Conservation (phyloP, 2,113 vertebrate species). For the Henicopernis longicauda region DNA sequence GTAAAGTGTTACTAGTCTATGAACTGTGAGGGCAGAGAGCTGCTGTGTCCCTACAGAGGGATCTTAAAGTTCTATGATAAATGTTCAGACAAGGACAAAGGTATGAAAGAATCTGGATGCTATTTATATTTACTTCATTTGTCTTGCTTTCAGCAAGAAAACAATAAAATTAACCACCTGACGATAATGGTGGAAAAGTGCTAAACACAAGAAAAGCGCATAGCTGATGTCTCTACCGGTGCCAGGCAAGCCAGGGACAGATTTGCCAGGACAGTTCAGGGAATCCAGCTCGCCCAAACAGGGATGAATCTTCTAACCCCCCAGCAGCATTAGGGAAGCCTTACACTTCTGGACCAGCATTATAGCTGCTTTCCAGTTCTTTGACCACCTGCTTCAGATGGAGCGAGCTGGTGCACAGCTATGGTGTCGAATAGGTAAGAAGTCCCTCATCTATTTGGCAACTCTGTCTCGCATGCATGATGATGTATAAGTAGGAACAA, state of each 20-base stretch:
- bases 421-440: background rate
- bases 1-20: background rate
- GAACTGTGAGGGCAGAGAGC: background rate
- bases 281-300: background rate
- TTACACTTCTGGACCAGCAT: background rate
- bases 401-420: background rate
- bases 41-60: background rate
- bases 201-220: background rate
- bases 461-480: background rate
- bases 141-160: background rate
- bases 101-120: background rate
- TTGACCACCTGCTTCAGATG: background rate
- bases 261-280: background rate
- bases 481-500: background rate
- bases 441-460: background rate
- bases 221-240: background rate
- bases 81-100: background rate
- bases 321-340: background rate
- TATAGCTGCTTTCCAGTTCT: background rate
- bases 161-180: background rate
- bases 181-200: background rate
- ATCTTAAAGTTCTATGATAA: background rate
- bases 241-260: background rate
- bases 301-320: background rate
- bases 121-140: background rate